Percentiles rank a stretch among this genome's conserved stretches.
phyloP scores from a whole-genome alignment of 2,888 invertebrate species.

The Physocephala rufipes region DNA sequence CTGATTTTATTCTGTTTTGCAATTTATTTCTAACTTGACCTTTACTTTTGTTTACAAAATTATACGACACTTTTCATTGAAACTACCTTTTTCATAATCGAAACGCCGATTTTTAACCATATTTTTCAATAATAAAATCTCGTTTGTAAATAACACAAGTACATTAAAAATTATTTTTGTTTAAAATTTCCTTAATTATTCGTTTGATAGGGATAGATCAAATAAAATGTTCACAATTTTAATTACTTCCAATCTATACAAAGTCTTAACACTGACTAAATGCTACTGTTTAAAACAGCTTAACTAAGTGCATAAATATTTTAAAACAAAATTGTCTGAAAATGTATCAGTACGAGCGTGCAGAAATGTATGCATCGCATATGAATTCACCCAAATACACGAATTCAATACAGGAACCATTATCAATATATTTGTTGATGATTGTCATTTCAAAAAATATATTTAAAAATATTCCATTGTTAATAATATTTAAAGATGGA shows the following conservation, averaged over 20 bases:
- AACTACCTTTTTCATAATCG: conserved; percentile 49
- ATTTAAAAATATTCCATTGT: too few relatives aligned
- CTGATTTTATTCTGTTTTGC: too few relatives aligned
- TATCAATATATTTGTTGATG: too few relatives aligned
- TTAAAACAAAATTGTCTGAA: not conserved
- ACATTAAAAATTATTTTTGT: not conserved
- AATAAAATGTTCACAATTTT: not conserved
- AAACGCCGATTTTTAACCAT: conserved; percentile 62
- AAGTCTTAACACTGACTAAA: conserved; percentile 56
- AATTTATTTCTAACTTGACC: not conserved
- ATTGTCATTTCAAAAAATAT: too few relatives aligned
- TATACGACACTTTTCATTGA: not conserved
- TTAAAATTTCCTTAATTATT: not conserved
- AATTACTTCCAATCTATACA: conserved; percentile 39
- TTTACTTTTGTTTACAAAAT: not conserved
- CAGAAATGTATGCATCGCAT: not conserved
- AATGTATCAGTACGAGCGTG: not conserved
- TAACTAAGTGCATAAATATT: conserved; percentile 20
- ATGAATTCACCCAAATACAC: conserved; percentile 3
- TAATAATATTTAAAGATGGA: too few relatives aligned
- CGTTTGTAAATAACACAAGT: not conserved
- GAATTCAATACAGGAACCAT: too few relatives aligned
- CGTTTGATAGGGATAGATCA: not conserved
- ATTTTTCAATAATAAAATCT: conserved; percentile 26
- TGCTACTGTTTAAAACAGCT: conserved; percentile 41